Percentiles rank a stretch among this genome's conserved stretches.
Evolutionary conservation across 2,888 invertebrate genomes (phyloP).

Genomic region (Acanthopleura granulata): DNA sequence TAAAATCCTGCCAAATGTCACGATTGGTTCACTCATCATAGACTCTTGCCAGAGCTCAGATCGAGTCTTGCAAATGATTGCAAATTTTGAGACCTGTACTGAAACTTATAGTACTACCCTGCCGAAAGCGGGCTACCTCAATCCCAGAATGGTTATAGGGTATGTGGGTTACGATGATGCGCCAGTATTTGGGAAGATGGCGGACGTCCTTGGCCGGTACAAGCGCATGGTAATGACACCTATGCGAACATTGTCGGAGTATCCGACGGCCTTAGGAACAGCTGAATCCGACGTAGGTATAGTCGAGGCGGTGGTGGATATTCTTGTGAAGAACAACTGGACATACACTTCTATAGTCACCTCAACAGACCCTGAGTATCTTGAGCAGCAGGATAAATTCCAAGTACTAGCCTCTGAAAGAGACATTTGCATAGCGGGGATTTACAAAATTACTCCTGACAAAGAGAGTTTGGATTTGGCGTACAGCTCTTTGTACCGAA

Average conservation of each 20-base stretch:
- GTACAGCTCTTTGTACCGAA: background rate
- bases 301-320: slow-evolving; percentile 32
- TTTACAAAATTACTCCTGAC: background rate
- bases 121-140: background rate
- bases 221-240: background rate
- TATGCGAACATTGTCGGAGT: background rate
- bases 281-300: background rate
- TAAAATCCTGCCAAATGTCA: slow-evolving; percentile 38
- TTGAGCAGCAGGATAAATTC: slow-evolving; percentile 28
- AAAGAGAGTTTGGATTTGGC: background rate
- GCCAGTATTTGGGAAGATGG: background rate
- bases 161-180: background rate
- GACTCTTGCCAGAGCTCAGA: slow-evolving; percentile 48
- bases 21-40: slow-evolving; percentile 43
- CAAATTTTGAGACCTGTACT: slow-evolving; percentile 49
- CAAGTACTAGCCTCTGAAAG: slow-evolving; percentile 28
- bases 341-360: slow-evolving; percentile 41
- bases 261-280: background rate
- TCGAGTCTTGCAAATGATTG: slow-evolving; percentile 34
- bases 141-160: background rate
- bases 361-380: slow-evolving; percentile 28
- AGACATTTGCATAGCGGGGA: slow-evolving; percentile 38
- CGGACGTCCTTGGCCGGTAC: slow-evolving; percentile 22
- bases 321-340: slow-evolving; percentile 40
- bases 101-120: background rate